Percentiles rank a stretch among this genome's conserved stretches.
phyloP scores from a whole-genome alignment of 2,888 invertebrate genomes.

The Pycnomerus fuliginosus region DNA sequence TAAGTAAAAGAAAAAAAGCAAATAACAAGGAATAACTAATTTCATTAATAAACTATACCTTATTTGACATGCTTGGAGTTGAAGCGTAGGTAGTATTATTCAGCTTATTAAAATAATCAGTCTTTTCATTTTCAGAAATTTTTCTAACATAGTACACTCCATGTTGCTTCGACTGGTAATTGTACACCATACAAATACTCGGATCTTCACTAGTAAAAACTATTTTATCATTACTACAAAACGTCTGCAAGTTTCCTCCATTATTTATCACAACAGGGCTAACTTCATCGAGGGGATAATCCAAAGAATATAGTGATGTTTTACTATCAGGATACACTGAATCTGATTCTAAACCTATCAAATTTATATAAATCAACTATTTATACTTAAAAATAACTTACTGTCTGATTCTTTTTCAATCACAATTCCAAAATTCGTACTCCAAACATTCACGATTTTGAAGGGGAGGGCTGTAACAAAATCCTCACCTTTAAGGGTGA shows the following conservation, averaged over 20 bases:
- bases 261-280: slow-evolving; percentile 78
- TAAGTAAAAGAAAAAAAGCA: no score
- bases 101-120: not conserved
- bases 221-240: slow-evolving; percentile 66
- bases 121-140: slow-evolving; percentile 59
- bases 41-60: not conserved
- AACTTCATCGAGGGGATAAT: slow-evolving; percentile 89
- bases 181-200: slow-evolving; percentile 80
- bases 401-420: slow-evolving; percentile 68
- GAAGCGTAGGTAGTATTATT: not conserved
- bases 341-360: slow-evolving; percentile 6
- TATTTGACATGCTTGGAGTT: not conserved
- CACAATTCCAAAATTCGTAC: slow-evolving; percentile 80
- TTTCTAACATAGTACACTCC: slow-evolving; percentile 80
- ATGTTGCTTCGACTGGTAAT: slow-evolving; percentile 74
- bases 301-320: slow-evolving; percentile 81
- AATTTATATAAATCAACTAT: slow-evolving; percentile 4
- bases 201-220: slow-evolving; percentile 76
- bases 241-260: slow-evolving; percentile 59
- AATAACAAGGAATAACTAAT: not conserved
- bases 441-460: slow-evolving; percentile 80
- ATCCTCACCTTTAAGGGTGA: slow-evolving; percentile 78
- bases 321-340: slow-evolving; percentile 52
- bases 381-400: slow-evolving; percentile 24
- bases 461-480: slow-evolving; percentile 79